These are phyloP conservation scores for Coluber constrictor DNA, from an alignment of 2,797 vertebrate genomes.

Conservation along the genomic window DNA sequence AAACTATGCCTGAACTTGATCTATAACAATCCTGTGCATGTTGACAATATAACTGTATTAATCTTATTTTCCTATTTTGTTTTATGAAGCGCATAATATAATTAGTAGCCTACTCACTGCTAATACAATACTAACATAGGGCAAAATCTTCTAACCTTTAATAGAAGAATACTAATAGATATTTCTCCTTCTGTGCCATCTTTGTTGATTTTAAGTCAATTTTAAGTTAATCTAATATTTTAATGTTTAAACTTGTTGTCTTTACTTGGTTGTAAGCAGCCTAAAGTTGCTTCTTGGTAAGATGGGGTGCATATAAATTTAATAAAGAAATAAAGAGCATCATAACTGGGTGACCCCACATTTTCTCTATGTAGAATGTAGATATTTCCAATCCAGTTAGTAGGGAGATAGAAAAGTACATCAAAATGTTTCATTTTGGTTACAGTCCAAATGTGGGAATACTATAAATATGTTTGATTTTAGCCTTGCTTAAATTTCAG, in stretches of 20 bases:
- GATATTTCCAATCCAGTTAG: neutral
- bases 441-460: neutral
- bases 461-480: neutral
- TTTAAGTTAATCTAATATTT: neutral
- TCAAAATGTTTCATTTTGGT: neutral
- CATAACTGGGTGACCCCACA: neutral
- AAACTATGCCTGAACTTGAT: neutral
- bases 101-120: neutral
- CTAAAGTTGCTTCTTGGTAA: neutral
- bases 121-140: neutral
- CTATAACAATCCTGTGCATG: neutral
- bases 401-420: neutral
- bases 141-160: neutral
- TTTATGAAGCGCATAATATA: too few relatives aligned
- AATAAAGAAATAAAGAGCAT: neutral
- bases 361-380: neutral
- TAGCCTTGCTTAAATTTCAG: neutral
- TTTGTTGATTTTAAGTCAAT: neutral
- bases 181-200: neutral
- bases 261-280: neutral
- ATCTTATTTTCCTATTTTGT: neutral
- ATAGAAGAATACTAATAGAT: neutral
- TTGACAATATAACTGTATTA: neutral
- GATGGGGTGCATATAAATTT: neutral
- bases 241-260: neutral